These are phyloP conservation scores for Pollicipes pollicipes DNA, from an alignment of 1,140 invertebrate genomes.

Conservation along the genomic window DNA sequence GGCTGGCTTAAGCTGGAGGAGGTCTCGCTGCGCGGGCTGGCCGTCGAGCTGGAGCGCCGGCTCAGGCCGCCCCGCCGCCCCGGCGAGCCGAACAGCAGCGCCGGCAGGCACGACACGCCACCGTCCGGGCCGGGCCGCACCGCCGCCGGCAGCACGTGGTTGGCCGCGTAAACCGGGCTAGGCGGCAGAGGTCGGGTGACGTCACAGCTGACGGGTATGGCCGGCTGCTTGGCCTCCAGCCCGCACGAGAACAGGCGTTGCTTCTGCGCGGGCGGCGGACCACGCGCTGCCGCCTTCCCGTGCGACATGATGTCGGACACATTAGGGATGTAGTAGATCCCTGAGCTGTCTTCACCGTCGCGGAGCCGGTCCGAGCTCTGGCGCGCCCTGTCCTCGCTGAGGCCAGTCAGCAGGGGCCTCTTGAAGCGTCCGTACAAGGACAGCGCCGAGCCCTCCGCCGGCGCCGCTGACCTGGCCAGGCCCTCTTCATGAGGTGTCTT, in stretches of 20 bases:
- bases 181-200: too few relatives aligned
- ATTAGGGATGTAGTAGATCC: not conserved
- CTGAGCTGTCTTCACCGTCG: not conserved
- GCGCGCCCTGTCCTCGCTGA: not conserved
- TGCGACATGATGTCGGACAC: not conserved
- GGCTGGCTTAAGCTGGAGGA: not conserved
- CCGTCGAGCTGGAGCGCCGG: not conserved
- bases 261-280: not conserved
- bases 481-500: not conserved
- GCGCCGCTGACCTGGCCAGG: not conserved
- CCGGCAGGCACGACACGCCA: not conserved
- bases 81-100: not conserved
- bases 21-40: not conserved
- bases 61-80: not conserved
- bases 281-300: too few relatives aligned
- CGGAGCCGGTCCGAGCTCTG: not conserved
- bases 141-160: not conserved
- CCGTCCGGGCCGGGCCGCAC: not conserved
- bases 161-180: not conserved
- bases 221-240: not conserved
- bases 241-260: not conserved
- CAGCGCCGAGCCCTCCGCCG: not conserved
- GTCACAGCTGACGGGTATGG: not conserved
- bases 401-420: not conserved
- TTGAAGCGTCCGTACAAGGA: not conserved